Percentiles rank a stretch among this genome's conserved stretches.
phyloP scores from a whole-genome alignment of 1,140 invertebrate species.

The Adoxophyes honmai region DNA sequence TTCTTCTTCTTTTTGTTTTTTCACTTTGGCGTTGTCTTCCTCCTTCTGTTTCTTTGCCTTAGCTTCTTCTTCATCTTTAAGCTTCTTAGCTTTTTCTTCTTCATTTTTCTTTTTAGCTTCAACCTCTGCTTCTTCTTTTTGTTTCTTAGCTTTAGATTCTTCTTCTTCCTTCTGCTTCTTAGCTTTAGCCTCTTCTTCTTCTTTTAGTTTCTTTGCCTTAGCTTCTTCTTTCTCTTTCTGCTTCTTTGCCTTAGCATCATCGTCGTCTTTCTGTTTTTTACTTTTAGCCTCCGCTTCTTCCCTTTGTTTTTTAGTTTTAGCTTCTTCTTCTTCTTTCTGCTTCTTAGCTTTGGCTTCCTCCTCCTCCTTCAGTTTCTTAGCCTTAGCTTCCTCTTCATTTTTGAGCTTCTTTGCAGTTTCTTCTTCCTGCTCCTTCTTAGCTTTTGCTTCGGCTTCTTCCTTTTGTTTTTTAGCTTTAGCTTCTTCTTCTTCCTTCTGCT shows the following conservation, averaged over 20 bases:
- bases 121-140: conserved; percentile 19
- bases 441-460: conserved; percentile 25
- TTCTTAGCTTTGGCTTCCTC: conserved; percentile 29
- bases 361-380: conserved; percentile 20
- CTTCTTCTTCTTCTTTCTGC: conserved; percentile 27
- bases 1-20: conserved; percentile 31
- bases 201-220: conserved; percentile 21
- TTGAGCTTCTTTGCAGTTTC: conserved; percentile 24
- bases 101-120: conserved; percentile 28
- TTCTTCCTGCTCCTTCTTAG: conserved; percentile 21
- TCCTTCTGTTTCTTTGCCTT: conserved; percentile 27
- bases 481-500: conserved; percentile 28
- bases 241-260: conserved; percentile 21
- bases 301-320: conserved; percentile 23
- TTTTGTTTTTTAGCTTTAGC: conserved; percentile 1
- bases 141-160: conserved; percentile 18
- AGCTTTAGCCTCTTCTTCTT: conserved; percentile 25
- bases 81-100: conserved; percentile 24
- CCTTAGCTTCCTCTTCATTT: conserved; percentile 28
- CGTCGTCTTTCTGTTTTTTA: conserved; percentile 27
- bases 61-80: conserved; percentile 27
- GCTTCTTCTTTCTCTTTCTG: conserved; percentile 23
- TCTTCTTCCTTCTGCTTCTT: conserved; percentile 21
- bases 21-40: conserved; percentile 18
- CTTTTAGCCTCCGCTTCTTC: conserved; percentile 24